Evolutionary conservation across 2,888 invertebrate species (phyloP).

Genomic region (Reticulitermes lucifugus): DNA sequence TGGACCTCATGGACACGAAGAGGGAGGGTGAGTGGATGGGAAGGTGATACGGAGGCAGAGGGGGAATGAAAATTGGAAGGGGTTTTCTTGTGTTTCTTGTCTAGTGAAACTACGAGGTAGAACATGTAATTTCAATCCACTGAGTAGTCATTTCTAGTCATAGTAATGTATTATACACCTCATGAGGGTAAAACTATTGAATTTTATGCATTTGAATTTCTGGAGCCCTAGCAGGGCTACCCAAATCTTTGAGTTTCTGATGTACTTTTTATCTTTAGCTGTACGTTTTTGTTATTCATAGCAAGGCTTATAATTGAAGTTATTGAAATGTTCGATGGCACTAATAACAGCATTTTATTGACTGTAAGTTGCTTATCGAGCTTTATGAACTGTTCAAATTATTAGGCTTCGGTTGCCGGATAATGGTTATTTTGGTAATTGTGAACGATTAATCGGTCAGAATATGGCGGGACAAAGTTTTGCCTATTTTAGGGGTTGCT

Average conservation of each 20-base stretch:
- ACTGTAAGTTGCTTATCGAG: too few relatives aligned
- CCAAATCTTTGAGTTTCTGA: not conserved
- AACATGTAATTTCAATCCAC: conserved; percentile 1
- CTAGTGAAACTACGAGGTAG: not conserved
- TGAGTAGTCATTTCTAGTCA: not conserved
- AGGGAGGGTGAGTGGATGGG: not conserved
- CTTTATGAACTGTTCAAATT: too few relatives aligned
- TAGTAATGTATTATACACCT: not conserved
- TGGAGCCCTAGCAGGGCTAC: not conserved
- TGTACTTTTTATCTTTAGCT: too few relatives aligned
- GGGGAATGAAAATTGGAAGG: not conserved
- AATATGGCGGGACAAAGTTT: too few relatives aligned
- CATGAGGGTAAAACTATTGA: not conserved
- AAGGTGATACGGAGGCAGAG: not conserved
- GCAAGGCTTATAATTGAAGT: too few relatives aligned
- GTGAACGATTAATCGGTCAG: too few relatives aligned
- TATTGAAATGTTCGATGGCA: too few relatives aligned
- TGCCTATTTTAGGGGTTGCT: too few relatives aligned
- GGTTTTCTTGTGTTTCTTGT: not conserved
- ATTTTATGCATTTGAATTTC: not conserved
- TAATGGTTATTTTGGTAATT: too few relatives aligned
- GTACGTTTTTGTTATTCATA: too few relatives aligned
- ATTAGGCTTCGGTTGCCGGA: too few relatives aligned
- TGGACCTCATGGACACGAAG: not conserved
- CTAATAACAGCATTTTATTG: too few relatives aligned